Percentiles rank a stretch among this genome's conserved stretches.
Conservation (phyloP, 2,797 vertebrate genomes). For the Leptodactylus fallax region DNA sequence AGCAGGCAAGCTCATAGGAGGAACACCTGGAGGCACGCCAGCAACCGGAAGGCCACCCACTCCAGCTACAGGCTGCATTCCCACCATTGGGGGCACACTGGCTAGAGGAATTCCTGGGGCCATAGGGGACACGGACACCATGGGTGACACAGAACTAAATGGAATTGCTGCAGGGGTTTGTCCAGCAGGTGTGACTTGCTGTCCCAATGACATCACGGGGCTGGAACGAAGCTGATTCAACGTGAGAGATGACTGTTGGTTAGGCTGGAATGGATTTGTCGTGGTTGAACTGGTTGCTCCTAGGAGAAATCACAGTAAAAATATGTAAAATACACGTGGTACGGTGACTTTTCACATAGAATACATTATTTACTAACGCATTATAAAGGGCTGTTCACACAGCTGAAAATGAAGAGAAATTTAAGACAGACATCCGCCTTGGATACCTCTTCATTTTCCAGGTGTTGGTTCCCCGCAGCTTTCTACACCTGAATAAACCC, state of each 20-base stretch:
- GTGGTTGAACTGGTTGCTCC: slow-evolving; percentile 47
- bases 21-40: slow-evolving; percentile 46
- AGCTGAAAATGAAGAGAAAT: too few species aligned
- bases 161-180: slow-evolving; percentile 51
- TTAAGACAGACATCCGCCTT: too few species aligned
- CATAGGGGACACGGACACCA: slow-evolving; percentile 64
- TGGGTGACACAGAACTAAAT: slow-evolving; percentile 55
- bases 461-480: too few species aligned
- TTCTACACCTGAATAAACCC: too few species aligned
- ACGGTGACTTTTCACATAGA: too few species aligned
- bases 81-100: slow-evolving; percentile 69
- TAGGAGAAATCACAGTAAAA: slow-evolving; percentile 1
- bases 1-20: slow-evolving; percentile 68
- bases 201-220: slow-evolving; percentile 62
- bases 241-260: slow-evolving; percentile 62
- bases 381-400: neutral
- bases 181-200: slow-evolving; percentile 56
- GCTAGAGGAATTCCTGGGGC: slow-evolving; percentile 68
- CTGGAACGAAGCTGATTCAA: slow-evolving; percentile 61
- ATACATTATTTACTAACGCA: too few species aligned
- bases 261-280: slow-evolving; percentile 61
- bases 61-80: slow-evolving; percentile 51
- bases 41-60: slow-evolving; percentile 65
- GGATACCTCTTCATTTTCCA: neutral
- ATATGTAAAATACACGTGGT: neutral